Conservation (phyloP, 2,888 invertebrate genomes). For the Melanostoma scalare region DNA sequence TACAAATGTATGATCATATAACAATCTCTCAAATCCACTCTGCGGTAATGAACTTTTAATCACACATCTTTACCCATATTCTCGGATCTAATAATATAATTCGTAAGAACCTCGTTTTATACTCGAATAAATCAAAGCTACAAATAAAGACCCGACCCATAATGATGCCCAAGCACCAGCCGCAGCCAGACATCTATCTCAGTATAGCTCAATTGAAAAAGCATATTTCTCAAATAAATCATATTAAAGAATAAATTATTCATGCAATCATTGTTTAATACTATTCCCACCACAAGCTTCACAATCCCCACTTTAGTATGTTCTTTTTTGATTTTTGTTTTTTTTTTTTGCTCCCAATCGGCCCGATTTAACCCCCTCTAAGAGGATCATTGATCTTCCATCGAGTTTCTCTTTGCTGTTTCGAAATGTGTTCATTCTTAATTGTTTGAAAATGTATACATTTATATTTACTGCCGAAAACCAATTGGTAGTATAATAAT, state of each 20-base stretch:
- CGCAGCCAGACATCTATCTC: neutral
- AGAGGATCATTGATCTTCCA: slow-evolving; percentile 22
- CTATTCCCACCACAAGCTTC: neutral
- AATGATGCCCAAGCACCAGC: slow-evolving; percentile 2
- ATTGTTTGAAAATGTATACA: slow-evolving; percentile 16
- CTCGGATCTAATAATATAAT: neutral
- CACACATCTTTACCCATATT: neutral
- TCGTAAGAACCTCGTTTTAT: neutral
- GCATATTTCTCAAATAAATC: slow-evolving; percentile 21
- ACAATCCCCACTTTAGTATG: no score
- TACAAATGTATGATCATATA: neutral
- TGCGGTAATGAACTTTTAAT: slow-evolving; percentile 24
- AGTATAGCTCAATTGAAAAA: neutral
- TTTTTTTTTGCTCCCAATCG: neutral
- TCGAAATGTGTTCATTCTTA: neutral
- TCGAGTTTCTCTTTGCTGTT: neutral
- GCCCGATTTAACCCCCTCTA: neutral
- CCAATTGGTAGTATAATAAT: slow-evolving; percentile 35
- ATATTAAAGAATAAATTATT: slow-evolving; percentile 23
- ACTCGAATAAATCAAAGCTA: neutral
- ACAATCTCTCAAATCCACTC: neutral
- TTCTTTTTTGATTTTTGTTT: no score
- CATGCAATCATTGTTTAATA: neutral
- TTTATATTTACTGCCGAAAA: slow-evolving; percentile 9
- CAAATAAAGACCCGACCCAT: slow-evolving; percentile 14